phyloP scores from a whole-genome alignment of 2,113 vertebrate species.

The Xenopus laevis region DNA sequence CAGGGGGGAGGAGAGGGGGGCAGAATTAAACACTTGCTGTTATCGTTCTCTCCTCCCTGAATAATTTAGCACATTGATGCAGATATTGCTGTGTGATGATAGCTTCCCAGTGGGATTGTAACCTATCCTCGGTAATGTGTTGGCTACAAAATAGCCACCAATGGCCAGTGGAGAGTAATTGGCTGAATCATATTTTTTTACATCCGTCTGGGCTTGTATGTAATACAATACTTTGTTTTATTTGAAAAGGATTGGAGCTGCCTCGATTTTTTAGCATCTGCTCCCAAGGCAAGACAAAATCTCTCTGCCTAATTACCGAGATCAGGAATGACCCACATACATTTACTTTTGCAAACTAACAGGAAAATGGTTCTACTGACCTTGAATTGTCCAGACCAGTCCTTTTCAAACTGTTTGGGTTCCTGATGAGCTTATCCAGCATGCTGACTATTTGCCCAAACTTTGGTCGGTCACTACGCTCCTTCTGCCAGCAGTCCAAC shows the following conservation, averaged over 20 bases:
- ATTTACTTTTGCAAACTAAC: no score
- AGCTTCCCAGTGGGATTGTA: slow-evolving; percentile 43
- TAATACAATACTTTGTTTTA: not conserved
- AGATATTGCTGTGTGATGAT: not conserved
- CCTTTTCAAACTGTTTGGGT: slow-evolving; percentile 94
- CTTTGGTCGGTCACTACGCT: slow-evolving; percentile 89
- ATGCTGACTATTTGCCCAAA: slow-evolving; percentile 98
- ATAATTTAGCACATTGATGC: slow-evolving; percentile 44
- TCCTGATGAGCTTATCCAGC: slow-evolving; percentile 98
- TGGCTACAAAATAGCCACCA: slow-evolving; percentile 36
- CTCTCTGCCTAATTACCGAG: no score
- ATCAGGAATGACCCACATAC: no score
- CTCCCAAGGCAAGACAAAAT: not conserved
- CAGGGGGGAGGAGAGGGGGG: slow-evolving; percentile 5
- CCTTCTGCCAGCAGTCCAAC: slow-evolving; percentile 97
- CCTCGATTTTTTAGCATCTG: not conserved
- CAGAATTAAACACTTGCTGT: slow-evolving; percentile 33
- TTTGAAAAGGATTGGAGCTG: not conserved
- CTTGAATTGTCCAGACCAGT: slow-evolving; percentile 82
- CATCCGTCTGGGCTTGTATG: not conserved
- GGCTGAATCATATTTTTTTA: not conserved
- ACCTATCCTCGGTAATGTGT: slow-evolving; percentile 35
- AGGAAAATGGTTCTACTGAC: slow-evolving; percentile 57
- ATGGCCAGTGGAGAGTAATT: slow-evolving; percentile 4
- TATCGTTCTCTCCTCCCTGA: slow-evolving; percentile 26